Evolutionary conservation across 2,113 vertebrate species (phyloP).

Genomic region (Petroica traversi): DNA sequence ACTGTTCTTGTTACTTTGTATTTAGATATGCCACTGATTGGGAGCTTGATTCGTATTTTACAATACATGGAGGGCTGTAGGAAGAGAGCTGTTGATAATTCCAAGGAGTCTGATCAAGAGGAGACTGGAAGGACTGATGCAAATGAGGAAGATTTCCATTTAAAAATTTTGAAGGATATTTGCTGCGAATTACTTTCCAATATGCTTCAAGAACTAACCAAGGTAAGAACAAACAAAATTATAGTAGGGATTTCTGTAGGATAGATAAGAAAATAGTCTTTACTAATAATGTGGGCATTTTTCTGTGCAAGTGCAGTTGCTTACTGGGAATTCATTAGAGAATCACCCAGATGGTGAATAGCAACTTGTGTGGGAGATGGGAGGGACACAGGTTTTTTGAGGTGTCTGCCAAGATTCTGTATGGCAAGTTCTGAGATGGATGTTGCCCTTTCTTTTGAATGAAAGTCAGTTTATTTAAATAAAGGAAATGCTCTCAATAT

Average conservation of each 20-base stretch:
- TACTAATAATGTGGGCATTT: not conserved
- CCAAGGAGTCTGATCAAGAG: slow-evolving; percentile 23
- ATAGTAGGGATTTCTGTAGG: not conserved
- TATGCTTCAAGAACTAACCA: slow-evolving; percentile 78
- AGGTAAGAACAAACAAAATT: slow-evolving; percentile 62
- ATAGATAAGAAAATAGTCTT: not conserved
- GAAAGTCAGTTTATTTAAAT: not conserved
- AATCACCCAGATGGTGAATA: not conserved
- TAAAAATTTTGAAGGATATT: slow-evolving; percentile 86
- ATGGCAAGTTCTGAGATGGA: not conserved
- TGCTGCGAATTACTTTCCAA: slow-evolving; percentile 88
- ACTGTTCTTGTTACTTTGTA: not conserved
- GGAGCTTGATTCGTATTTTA: slow-evolving; percentile 83
- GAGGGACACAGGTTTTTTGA: not conserved
- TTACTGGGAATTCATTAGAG: not conserved
- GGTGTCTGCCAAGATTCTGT: not conserved
- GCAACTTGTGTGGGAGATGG: not conserved
- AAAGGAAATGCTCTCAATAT: not conserved
- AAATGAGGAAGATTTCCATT: slow-evolving; percentile 78
- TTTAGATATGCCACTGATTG: slow-evolving; percentile 82
- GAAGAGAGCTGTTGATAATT: slow-evolving; percentile 49
- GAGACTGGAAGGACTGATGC: slow-evolving; percentile 30
- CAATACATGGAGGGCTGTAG: slow-evolving; percentile 78
- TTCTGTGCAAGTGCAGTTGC: not conserved
- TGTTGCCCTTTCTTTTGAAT: not conserved